Evolutionary conservation across 2,888 invertebrate genomes (phyloP), one percentile per base, ranked within the genome.

Genomic region (Drosophila acutilabella): DNA sequence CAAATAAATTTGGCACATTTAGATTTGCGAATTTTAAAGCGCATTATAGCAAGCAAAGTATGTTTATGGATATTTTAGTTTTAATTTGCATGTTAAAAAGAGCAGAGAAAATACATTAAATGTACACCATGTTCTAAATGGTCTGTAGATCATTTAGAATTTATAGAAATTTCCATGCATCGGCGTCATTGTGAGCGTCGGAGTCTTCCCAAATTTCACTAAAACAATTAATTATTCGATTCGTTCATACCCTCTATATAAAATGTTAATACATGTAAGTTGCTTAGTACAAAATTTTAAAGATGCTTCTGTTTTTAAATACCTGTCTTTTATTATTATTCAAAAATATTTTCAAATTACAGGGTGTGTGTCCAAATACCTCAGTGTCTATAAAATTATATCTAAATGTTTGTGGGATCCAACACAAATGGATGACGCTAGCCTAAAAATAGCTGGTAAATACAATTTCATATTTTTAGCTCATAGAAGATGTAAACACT

Each of bases 381-480:
- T 38, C 51, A 36, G 56, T 30, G 47, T 38, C 41, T 26, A 41
- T 48, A 53, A 41, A 10, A 52, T 53, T 16, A 60, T 64, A 59
- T 56, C 33, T 51, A 64, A 71, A 57, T 60, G 59, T 33, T 56
- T 62, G 41, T 51, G 50, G 68, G 70, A 60, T 64, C 60, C 41
- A 64, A 81, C 61, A 80, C 59, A 71, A 70, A 47, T 70, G 72
- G 54, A 86, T 85, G 85, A 88, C 85, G 89, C 81, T 74, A 56
- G 50, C 56, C 87, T 89, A 89, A 78, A 88, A 74, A 81, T 89
- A 89, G 85, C 73, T 54, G 56, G 64, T 60, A 71, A 88, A 88
- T 77, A 86, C 71, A 87, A 80, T 81, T 80, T 89, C 72, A 89
- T 89, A 89, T 89, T 89, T 89, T 86, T 88, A 88, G 89, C 78